These are phyloP conservation scores for Copidosoma aretas DNA, from an alignment of 2,888 invertebrate genomes.

Conservation along the genomic window DNA sequence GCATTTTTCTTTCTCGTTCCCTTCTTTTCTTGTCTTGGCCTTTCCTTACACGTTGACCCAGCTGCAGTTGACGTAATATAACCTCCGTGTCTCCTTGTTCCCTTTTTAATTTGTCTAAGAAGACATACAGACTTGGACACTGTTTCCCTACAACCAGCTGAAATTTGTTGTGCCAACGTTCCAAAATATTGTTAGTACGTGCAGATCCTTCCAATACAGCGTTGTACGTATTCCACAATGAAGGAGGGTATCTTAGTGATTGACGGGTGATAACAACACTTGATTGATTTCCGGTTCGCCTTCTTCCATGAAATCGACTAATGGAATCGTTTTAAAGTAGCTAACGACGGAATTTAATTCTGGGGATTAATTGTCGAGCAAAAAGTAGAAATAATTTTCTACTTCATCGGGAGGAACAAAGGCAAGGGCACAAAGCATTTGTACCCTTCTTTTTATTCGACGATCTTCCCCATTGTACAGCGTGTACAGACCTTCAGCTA, in stretches of 20 bases:
- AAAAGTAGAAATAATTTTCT: no score
- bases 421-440: no score
- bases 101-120: background rate
- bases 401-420: no score
- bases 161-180: conserved; percentile 6
- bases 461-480: no score
- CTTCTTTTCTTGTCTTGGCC: background rate
- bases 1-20: background rate
- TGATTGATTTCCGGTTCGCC: background rate
- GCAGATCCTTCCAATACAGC: background rate
- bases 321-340: conserved; percentile 8
- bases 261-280: background rate
- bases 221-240: conserved; percentile 5
- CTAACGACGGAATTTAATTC: background rate
- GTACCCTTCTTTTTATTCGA: no score
- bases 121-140: conserved; percentile 5
- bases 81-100: background rate
- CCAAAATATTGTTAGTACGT: conserved; percentile 1
- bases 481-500: no score
- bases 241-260: background rate
- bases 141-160: conserved; percentile 2
- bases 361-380: background rate
- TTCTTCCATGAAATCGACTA: background rate
- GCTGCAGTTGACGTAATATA: conserved; percentile 4
- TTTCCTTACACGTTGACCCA: background rate